A percentile compares a stretch with the other conserved stretches of the same genome.
phyloP scores from a whole-genome alignment of 2,888 invertebrate genomes.

The Trissolcus japonicus region DNA sequence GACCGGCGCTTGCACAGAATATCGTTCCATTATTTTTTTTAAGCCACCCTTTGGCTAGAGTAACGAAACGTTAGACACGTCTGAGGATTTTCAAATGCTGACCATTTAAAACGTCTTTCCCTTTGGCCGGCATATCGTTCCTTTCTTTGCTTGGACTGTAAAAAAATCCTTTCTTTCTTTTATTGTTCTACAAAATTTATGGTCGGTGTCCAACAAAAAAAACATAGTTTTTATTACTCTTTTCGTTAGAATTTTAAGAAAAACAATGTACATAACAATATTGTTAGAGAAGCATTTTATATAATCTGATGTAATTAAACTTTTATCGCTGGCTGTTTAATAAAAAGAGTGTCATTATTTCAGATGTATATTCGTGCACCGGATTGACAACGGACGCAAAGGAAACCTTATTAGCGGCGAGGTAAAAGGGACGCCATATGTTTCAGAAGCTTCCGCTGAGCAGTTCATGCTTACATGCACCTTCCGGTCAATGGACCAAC shows the following conservation, averaged over 20 bases:
- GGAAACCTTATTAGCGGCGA: constrained; percentile 64
- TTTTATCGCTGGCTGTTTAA: neutral
- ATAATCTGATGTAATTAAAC: neutral
- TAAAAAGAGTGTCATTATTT: constrained; percentile 10
- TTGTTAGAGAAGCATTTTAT: neutral
- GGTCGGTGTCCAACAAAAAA: too few relatives aligned
- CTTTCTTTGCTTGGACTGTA: neutral
- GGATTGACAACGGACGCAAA: constrained; percentile 34
- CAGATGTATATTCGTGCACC: constrained; percentile 42
- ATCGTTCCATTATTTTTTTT: constrained; percentile 38
- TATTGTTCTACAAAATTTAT: neutral
- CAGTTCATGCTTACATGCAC: constrained; percentile 54
- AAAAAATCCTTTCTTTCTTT: neutral
- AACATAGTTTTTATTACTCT: neutral
- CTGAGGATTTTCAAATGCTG: constrained; percentile 18
- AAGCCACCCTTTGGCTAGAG: constrained; percentile 31
- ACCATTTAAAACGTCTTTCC: constrained; percentile 1
- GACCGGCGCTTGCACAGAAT: constrained; percentile 41
- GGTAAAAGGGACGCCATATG: constrained; percentile 63
- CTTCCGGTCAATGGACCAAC: constrained; percentile 57
- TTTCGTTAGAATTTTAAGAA: constrained; percentile 1
- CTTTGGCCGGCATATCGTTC: neutral
- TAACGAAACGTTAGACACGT: constrained; percentile 31
- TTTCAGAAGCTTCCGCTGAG: constrained; percentile 63
- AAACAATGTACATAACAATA: neutral